Conservation (phyloP, 2,888 invertebrate genomes). For the Apamea crenata region DNA sequence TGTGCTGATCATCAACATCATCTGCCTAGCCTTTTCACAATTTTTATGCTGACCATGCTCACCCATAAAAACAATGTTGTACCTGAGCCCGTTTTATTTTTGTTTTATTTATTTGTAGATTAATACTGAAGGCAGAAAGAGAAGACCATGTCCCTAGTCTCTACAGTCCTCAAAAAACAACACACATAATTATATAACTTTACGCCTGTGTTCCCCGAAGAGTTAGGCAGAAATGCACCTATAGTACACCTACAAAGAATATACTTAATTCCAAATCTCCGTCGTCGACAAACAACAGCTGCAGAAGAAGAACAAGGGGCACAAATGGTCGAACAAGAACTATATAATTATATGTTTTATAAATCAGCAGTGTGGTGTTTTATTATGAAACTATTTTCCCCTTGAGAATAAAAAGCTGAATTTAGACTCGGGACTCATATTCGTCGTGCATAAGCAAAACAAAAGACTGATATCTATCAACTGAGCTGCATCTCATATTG, state of each 20-base stretch:
- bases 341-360: conserved; percentile 9
- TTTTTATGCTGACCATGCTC: neutral
- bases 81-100: neutral
- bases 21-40: neutral
- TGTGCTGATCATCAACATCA: conserved; percentile 5
- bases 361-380: neutral
- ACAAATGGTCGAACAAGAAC: neutral
- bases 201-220: too few relatives aligned
- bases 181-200: neutral
- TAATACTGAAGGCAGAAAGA: conserved; percentile 8
- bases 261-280: neutral
- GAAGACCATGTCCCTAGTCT: conserved; percentile 7
- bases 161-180: neutral
- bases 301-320: neutral
- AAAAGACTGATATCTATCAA: neutral
- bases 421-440: neutral
- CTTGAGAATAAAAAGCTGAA: conserved; percentile 1
- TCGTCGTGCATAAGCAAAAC: neutral
- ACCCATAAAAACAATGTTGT: neutral
- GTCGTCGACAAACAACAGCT: neutral
- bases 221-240: neutral
- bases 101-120: conserved; percentile 15
- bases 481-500: neutral
- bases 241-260: neutral
- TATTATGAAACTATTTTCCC: conserved; percentile 3